Evolutionary conservation across 2,888 invertebrate species (phyloP), one percentile per base, ranked within the genome.

Genomic region (Callinectes sapidus): DNA sequence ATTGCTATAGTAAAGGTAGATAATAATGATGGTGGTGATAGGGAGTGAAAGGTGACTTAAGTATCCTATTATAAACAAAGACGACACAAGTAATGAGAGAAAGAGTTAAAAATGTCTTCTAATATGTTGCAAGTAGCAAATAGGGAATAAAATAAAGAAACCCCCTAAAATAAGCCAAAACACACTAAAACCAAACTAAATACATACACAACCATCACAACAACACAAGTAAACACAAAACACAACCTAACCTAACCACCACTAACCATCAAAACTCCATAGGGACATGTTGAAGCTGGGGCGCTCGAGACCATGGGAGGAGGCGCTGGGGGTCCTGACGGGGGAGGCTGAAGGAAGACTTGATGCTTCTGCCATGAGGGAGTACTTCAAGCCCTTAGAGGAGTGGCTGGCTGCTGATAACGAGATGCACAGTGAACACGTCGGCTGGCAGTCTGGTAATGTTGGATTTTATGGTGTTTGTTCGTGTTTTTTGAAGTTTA

Each of bases 251-350:
- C 1, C 18, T 23, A 23, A 23, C 5, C 61, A 23, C 23, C 28
- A 5, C 3, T 77, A 77, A 77, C 61, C 71, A 28, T 77, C 28
- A 77, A 23, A 23, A 61, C 61, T 23, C 77, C 42, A 23, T 94
- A 98, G 98, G 94, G 97, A 97, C 95, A 95, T 96, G 95, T 95
- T 96, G 94, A 95, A 95, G 92, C 94, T 96, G 92, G 96, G 96
- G 66, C 95, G 95, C 3, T 96, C 96, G 0, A 95, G 95, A 94
- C 96, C 96, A 1, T 96, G 96, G 96, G 95, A 96, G 8, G 96
- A 96, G 81, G 96, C 96, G 0, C 95, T 96, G 95, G 95, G 95
- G 85, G 95, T 95, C 0, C 94, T 96, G 42, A 96, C 96, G 8
- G 96, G 96, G 28, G 55, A 81, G 39, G 1, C 48, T 54, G 95